phyloP scores from a whole-genome alignment of 2,797 vertebrate species.

The Enoplosus armatus region DNA sequence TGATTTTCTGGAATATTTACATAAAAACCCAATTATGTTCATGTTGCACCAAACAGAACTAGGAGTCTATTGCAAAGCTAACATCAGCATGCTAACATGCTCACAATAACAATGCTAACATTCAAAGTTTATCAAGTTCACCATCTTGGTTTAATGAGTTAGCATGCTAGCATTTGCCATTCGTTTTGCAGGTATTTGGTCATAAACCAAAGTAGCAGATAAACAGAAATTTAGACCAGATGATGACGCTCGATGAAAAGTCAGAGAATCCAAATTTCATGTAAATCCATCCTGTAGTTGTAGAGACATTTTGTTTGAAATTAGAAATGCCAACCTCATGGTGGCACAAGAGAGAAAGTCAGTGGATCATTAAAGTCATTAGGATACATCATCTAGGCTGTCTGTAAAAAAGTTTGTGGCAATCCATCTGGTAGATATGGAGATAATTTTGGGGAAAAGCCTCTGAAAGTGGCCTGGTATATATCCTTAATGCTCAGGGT shows the following conservation, averaged over 20 bases:
- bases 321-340: background rate
- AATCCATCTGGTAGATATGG: background rate
- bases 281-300: background rate
- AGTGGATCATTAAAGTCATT: background rate
- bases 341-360: background rate
- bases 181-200: too few species aligned
- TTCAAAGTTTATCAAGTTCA: background rate
- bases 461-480: constrained; percentile 8
- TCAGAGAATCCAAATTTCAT: background rate
- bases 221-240: background rate
- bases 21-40: background rate
- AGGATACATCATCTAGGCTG: background rate
- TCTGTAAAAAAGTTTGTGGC: background rate
- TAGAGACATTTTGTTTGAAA: background rate
- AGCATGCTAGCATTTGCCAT: background rate
- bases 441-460: too few species aligned
- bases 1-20: background rate
- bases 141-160: background rate
- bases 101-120: background rate
- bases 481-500: constrained; percentile 8
- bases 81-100: background rate
- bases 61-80: background rate
- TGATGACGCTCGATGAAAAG: background rate
- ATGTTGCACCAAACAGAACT: background rate
- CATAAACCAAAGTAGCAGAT: background rate